Conservation (phyloP, 2,888 invertebrate genomes). For the Pyrrhia umbra region DNA sequence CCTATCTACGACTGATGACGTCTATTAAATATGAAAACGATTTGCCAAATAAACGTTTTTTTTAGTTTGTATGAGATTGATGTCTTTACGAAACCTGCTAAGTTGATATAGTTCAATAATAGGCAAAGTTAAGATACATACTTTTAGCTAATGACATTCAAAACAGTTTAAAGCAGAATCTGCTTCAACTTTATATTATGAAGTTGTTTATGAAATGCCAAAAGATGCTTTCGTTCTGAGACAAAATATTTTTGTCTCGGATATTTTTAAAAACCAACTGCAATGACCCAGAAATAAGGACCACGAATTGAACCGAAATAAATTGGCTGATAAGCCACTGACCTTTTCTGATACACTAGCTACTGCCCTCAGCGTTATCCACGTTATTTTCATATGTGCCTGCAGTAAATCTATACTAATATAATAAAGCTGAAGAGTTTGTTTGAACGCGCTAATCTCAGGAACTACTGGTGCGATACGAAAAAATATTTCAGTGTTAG, state of each 20-base stretch:
- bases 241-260: neutral
- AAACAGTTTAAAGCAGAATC: neutral
- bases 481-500: too few relatives aligned
- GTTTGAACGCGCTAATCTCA: too few relatives aligned
- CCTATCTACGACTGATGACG: constrained; percentile 33
- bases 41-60: neutral
- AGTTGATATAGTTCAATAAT: neutral
- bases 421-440: too few relatives aligned
- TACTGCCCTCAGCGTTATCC: neutral
- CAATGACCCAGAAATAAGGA: neutral
- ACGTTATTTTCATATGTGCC: neutral
- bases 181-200: too few relatives aligned
- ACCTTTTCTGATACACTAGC: too few relatives aligned
- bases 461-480: too few relatives aligned
- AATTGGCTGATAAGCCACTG: neutral
- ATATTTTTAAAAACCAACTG: neutral
- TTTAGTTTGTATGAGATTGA: neutral
- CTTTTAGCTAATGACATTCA: neutral
- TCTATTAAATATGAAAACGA: constrained; percentile 5
- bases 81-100: neutral
- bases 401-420: too few relatives aligned
- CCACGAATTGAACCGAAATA: neutral
- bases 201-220: neutral
- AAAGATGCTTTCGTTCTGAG: neutral
- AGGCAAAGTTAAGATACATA: too few relatives aligned